Evolutionary conservation across 2,113 vertebrate genomes (phyloP), one percentile per base, ranked within the genome.

Genomic region (Ictalurus punctatus): DNA sequence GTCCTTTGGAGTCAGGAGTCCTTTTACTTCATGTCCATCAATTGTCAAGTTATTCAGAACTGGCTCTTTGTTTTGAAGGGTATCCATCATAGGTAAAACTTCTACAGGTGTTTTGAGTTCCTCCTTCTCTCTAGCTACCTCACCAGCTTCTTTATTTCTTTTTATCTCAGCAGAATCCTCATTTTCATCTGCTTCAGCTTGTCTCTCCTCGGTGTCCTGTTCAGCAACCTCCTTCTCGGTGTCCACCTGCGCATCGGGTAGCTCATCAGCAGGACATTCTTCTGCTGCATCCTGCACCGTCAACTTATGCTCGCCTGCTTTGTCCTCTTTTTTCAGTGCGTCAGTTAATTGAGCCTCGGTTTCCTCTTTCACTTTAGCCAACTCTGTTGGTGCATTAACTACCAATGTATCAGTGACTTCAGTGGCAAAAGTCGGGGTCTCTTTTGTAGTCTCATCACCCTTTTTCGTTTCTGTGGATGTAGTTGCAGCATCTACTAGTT

Each of bases 71-170:
- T 52, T 80, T 87, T 80, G 61, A 2, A 73, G 54, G 9, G 9
- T 17, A 34, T 89, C 65, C 0, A 44, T 81, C 14, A 69, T 25
- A 74, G n/a, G 23, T 76, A 25, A 74, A 83, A 78, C n/a, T 37
- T 83, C 80, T 16, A 63, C 27, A n/a, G 73, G 63, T 58, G 54
- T 16, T 87, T 88, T 23, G 52, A 76, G 61, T 4, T 91, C 59
- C 56, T 63, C 44, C 69, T 83, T 25, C 73, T 71, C 58, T 58
- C 23, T 27, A 52, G 81, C 69, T 16, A 86, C 67, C 9, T 71
- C 58, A 85, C 23, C 79, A 78, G 13, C 69, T 48, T 25, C 58
- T 23, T 78, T 8, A 8, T 34, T 71, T 67, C 37, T 48, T 37
- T 81, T 61, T 19, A 56, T 63, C n/a, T 86, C 30, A 48, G 17